Percentiles rank a stretch among this genome's conserved stretches.
Conservation (phyloP, 2,113 vertebrate species). For the Xenus cinereus region DNA sequence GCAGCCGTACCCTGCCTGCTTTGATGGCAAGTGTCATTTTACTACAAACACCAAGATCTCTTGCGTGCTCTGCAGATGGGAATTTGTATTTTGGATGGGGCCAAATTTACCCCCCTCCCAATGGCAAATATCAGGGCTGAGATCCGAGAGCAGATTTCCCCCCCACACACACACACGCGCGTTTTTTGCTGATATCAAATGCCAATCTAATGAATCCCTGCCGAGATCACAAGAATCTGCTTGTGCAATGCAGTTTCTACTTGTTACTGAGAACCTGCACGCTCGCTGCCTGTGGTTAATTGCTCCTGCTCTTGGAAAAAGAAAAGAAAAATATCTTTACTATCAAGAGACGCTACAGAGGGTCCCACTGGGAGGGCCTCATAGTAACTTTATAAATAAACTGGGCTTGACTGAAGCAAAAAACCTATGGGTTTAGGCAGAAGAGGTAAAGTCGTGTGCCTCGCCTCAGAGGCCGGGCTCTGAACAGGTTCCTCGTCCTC, state of each 20-base stretch:
- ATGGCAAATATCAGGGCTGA: neutral
- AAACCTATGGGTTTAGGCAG: neutral
- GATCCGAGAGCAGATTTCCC: neutral
- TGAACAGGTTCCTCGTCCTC: neutral
- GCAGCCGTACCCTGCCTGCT: neutral
- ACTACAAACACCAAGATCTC: neutral
- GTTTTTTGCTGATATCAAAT: neutral
- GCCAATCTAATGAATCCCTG: neutral
- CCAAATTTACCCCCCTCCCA: neutral
- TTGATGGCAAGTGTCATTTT: neutral
- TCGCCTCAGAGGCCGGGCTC: accelerated
- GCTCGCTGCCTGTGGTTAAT: neutral
- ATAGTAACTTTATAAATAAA: neutral
- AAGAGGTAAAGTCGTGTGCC: neutral
- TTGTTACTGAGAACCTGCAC: neutral
- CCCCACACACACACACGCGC: neutral
- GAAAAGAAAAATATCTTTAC: neutral
- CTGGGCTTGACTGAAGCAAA: neutral
- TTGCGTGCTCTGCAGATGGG: neutral
- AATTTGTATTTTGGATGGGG: neutral
- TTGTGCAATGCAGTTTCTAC: neutral
- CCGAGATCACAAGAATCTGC: neutral
- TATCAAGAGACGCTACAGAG: neutral
- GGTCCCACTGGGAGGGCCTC: neutral
- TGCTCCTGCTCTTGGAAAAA: neutral